Evolutionary conservation across 2,888 invertebrate genomes (phyloP).

Genomic region (Pollenia griseotomentosa): DNA sequence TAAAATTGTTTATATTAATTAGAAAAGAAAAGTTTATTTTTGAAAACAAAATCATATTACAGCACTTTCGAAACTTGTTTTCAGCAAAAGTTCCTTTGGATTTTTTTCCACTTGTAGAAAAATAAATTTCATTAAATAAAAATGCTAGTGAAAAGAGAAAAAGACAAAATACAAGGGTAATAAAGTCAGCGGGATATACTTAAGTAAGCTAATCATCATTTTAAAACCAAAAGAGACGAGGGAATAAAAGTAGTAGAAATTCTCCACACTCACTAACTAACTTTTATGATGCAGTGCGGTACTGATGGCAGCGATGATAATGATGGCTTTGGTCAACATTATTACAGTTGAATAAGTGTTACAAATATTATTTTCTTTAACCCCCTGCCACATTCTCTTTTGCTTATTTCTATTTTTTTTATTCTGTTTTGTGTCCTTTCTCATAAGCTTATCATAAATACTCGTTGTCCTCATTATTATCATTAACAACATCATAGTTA

Average conservation of each 20-base stretch:
- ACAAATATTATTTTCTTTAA: constrained; percentile 45
- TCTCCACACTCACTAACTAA: background rate
- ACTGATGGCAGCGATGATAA: constrained; percentile 25
- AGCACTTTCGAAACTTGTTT: constrained; percentile 66
- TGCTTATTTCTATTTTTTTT: background rate
- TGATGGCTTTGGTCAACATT: constrained; percentile 62
- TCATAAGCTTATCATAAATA: constrained; percentile 43
- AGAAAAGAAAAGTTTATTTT: constrained; percentile 43
- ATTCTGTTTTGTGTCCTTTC: background rate
- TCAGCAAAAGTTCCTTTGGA: constrained; percentile 47
- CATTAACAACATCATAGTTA: constrained; percentile 4
- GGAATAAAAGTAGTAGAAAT: background rate
- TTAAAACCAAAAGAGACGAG: constrained; percentile 51
- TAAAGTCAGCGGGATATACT: constrained; percentile 63
- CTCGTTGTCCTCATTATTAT: constrained; percentile 20
- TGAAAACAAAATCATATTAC: constrained; percentile 63
- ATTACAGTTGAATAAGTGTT: constrained; percentile 57
- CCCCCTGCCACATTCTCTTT: background rate
- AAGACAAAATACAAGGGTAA: constrained; percentile 55
- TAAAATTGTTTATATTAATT: background rate
- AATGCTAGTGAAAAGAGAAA: background rate
- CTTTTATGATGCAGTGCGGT: background rate
- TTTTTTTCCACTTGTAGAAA: background rate
- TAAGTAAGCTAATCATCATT: constrained; percentile 67
- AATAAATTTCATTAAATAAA: background rate